These are phyloP conservation scores for Anagrus nilaparvatae DNA, from an alignment of 1,140 invertebrate genomes.

Conservation along the genomic window DNA sequence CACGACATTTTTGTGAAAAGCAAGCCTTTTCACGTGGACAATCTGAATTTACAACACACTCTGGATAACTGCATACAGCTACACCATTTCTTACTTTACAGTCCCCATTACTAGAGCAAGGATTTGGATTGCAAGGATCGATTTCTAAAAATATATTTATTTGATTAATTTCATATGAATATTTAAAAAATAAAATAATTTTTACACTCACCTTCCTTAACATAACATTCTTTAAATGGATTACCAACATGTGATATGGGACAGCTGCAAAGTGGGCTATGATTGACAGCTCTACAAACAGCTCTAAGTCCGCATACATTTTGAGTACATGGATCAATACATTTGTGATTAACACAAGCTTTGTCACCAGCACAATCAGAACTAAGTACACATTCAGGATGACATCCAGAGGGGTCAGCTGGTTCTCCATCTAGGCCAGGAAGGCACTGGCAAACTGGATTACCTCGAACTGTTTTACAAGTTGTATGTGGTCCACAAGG, in stretches of 20 bases:
- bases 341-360: slow-evolving; percentile 63
- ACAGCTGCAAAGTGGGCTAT: slow-evolving; percentile 72
- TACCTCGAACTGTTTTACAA: slow-evolving; percentile 49
- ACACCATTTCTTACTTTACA: slow-evolving; percentile 59
- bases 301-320: slow-evolving; percentile 61
- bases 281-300: slow-evolving; percentile 61
- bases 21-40: slow-evolving; percentile 73
- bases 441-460: slow-evolving; percentile 63
- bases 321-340: slow-evolving; percentile 59
- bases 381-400: slow-evolving; percentile 65
- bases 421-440: slow-evolving; percentile 52
- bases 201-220: slow-evolving; percentile 34
- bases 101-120: slow-evolving; percentile 68
- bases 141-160: slow-evolving; percentile 26
- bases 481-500: slow-evolving; percentile 65
- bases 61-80: slow-evolving; percentile 70
- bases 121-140: slow-evolving; percentile 72
- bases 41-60: slow-evolving; percentile 75
- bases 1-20: slow-evolving; percentile 67
- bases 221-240: slow-evolving; percentile 61
- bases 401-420: slow-evolving; percentile 47
- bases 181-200: slow-evolving; percentile 4
- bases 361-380: slow-evolving; percentile 62
- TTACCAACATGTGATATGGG: slow-evolving; percentile 58
- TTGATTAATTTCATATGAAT: background rate